A percentile compares a stretch with the other conserved stretches of the same genome.
Evolutionary conservation across 2,797 vertebrate genomes (phyloP).

Genomic region (Taenioides sp.): DNA sequence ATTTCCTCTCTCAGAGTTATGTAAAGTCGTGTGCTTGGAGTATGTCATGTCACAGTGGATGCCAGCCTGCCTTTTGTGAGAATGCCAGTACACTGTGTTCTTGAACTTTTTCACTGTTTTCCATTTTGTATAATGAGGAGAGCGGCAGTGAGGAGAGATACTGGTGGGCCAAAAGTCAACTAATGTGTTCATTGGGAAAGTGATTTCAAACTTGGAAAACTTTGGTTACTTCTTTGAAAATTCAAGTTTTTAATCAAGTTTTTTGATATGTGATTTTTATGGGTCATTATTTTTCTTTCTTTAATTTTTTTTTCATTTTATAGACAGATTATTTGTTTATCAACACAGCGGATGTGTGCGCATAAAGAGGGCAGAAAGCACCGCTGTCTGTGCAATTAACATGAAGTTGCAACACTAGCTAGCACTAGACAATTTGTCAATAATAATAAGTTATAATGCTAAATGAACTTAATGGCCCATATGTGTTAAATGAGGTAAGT

Average conservation of each 20-base stretch:
- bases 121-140: slow-evolving; percentile 3
- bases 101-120: slow-evolving; percentile 10
- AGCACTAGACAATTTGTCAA: no score
- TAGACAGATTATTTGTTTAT: no score
- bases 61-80: slow-evolving; percentile 9
- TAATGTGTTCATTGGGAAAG: neutral
- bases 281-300: no score
- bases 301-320: no score
- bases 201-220: slow-evolving; percentile 4
- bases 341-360: no score
- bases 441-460: no score
- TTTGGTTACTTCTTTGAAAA: neutral
- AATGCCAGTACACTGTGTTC: slow-evolving; percentile 12
- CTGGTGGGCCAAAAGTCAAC: neutral
- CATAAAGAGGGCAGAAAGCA: no score
- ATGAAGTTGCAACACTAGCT: no score
- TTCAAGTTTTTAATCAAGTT: neutral
- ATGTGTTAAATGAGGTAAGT: no score
- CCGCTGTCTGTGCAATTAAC: no score
- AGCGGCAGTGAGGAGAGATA: neutral
- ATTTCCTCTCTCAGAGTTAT: slow-evolving; percentile 4
- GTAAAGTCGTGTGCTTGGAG: slow-evolving; percentile 1
- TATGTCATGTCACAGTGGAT: slow-evolving; percentile 7
- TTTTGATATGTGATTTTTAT: no score
- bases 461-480: no score